A percentile compares a stretch with the other conserved stretches of the same genome.
Conservation (phyloP, 2,888 invertebrate species). For the Xestia ashworthii region DNA sequence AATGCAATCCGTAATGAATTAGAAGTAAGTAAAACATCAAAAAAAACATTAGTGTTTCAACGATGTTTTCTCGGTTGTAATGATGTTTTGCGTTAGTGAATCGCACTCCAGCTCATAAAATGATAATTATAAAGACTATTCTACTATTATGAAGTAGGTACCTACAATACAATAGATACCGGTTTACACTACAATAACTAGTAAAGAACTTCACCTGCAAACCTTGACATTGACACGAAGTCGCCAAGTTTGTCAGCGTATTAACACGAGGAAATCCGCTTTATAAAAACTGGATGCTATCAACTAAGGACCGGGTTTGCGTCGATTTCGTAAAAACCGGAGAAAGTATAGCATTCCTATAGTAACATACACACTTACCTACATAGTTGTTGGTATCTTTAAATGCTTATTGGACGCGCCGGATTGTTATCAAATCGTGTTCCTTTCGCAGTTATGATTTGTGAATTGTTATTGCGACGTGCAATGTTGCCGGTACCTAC, state of each 20-base stretch:
- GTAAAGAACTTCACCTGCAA: slow-evolving; percentile 45
- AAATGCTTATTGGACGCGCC: not conserved
- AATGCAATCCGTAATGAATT: not conserved
- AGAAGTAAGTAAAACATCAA: too few species aligned
- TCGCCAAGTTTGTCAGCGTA: slow-evolving; percentile 38
- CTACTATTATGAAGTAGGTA: not conserved
- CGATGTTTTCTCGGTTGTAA: too few species aligned
- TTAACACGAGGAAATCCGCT: slow-evolving; percentile 45
- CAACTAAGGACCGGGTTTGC: slow-evolving; percentile 49
- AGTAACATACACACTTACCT: slow-evolving; percentile 25
- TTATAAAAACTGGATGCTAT: slow-evolving; percentile 49
- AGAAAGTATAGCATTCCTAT: slow-evolving; percentile 60
- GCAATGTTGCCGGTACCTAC: slow-evolving; percentile 16
- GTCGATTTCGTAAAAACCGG: slow-evolving; percentile 52
- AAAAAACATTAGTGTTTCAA: too few species aligned
- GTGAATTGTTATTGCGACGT: slow-evolving; percentile 8
- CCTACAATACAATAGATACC: slow-evolving; percentile 33
- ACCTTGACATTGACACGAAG: slow-evolving; percentile 60
- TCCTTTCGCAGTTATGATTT: slow-evolving; percentile 24
- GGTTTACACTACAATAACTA: slow-evolving; percentile 21
- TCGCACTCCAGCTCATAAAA: not conserved
- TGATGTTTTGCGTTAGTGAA: too few species aligned
- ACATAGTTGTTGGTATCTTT: slow-evolving; percentile 18
- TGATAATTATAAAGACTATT: not conserved
- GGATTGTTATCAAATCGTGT: slow-evolving; percentile 25